Percentiles rank a stretch among this genome's conserved stretches.
Conservation (phyloP, 30 jellyfish, hydroid and myxozoan genomes). For the Catostylus mosaicus region DNA sequence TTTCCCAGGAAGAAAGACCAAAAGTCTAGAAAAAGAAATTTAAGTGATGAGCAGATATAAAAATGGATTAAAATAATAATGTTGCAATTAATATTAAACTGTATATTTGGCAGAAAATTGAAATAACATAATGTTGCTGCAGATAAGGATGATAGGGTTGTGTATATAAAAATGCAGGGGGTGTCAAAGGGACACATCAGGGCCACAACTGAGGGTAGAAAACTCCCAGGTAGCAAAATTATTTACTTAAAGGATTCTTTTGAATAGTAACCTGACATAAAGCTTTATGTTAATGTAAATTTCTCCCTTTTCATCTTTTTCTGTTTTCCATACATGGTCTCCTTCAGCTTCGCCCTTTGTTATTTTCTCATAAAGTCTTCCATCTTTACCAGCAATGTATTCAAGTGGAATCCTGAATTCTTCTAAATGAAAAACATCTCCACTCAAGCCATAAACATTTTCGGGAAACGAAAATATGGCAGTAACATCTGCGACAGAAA, state of each 20-base stretch:
- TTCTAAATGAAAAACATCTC: background rate
- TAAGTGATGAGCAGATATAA: no score
- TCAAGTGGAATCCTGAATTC: slow-evolving; percentile 29
- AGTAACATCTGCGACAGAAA: background rate
- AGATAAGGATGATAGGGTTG: no score
- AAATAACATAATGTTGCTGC: no score
- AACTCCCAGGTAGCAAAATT: no score
- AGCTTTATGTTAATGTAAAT: background rate
- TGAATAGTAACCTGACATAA: slow-evolving; percentile 6
- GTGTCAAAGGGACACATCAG: no score
- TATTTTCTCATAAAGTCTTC: background rate
- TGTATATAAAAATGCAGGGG: no score
- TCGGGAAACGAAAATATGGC: background rate
- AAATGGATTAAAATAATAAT: no score
- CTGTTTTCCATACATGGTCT: slow-evolving; percentile 13
- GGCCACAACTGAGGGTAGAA: no score
- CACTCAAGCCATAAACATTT: slow-evolving; percentile 12
- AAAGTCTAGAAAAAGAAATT: slow-evolving; percentile 12
- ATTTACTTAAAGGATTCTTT: background rate
- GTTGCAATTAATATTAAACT: no score
- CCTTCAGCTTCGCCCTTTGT: slow-evolving; percentile 1
- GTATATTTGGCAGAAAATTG: no score
- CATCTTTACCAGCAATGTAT: slow-evolving; percentile 1
- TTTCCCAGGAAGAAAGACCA: slow-evolving; percentile 37
- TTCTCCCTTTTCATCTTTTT: background rate